Conservation (phyloP, 2,888 invertebrate species). For the Phasia obesa region DNA sequence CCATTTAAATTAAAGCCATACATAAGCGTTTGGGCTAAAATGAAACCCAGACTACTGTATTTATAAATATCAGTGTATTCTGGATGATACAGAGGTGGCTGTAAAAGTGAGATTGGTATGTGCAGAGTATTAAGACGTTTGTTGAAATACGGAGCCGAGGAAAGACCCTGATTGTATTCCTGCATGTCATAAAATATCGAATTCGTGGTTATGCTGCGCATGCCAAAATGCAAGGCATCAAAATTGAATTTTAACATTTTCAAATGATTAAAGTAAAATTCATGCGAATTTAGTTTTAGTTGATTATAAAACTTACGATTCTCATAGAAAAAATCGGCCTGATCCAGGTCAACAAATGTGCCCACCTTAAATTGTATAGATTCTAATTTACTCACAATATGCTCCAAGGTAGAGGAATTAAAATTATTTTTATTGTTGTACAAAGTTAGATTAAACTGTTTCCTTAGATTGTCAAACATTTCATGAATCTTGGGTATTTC, state of each 20-base stretch:
- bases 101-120: slow-evolving; percentile 68
- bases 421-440: slow-evolving; percentile 65
- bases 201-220: slow-evolving; percentile 4
- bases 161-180: slow-evolving; percentile 41
- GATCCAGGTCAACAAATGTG: slow-evolving; percentile 50
- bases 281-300: slow-evolving; percentile 30
- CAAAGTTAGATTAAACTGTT: slow-evolving; percentile 67
- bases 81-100: slow-evolving; percentile 69
- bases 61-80: slow-evolving; percentile 65
- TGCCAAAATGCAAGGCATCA: slow-evolving; percentile 38
- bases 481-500: slow-evolving; percentile 54
- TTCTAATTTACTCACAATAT: slow-evolving; percentile 63
- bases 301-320: slow-evolving; percentile 48
- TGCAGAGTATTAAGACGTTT: slow-evolving; percentile 58
- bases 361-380: slow-evolving; percentile 69
- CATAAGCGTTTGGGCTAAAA: slow-evolving; percentile 71
- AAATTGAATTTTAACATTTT: slow-evolving; percentile 61
- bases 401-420: slow-evolving; percentile 37
- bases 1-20: slow-evolving; percentile 71
- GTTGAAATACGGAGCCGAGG: slow-evolving; percentile 66
- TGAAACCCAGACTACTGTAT: slow-evolving; percentile 70
- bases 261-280: slow-evolving; percentile 60
- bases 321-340: slow-evolving; percentile 51
- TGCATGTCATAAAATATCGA: slow-evolving; percentile 43
- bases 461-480: slow-evolving; percentile 59